Evolutionary conservation across 2,888 invertebrate species (phyloP), one percentile per base, ranked within the genome.

Genomic region (Andrena chrysosceles): DNA sequence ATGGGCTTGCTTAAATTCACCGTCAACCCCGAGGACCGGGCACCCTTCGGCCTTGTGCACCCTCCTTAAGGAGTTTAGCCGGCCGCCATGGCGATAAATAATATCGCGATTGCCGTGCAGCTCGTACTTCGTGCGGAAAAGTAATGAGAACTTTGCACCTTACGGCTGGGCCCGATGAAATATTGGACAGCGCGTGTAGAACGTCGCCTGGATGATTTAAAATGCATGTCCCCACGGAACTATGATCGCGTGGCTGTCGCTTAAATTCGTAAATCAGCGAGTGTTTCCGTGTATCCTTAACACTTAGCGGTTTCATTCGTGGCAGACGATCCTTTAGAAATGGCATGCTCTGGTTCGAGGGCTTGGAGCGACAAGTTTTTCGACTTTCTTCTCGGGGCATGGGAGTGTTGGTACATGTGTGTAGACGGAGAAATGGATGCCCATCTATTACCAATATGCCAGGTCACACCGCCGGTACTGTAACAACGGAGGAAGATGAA

Each of bases 1-100:
- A 84, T 85, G 81, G 49, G 52, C 35, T 71, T 76, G 84, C 82
- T 83, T 77, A 82, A 85, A 85, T 85, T 89, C 84, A 42, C 59
- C 81, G 81, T 76, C 77, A 81, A 77, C 74, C 78, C 69, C 67
- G 16, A 20, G 60, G 8, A 48, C 49, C 56, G 62, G 26, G 49
- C 66, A 16, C 54, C n/a, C 69, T n/a, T 8, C 2, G 3, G 7
- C 2, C 16, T 5, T 4, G 49, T 42, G 52, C 26, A 35, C 33
- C 42, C 42, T 71, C 26, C 48, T 75, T 60, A 42, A 75, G 66
- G 54, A 66, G 66, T 67, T 77, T 73, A 76, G 67, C 35, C 62
- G 49, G 49, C 48, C 31, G 10, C n/a, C 20, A 8, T 23, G 35
- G 23, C 59, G 72, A 80, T 83, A 83, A 83, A 83, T 83, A 81